Conservation (phyloP, 2,888 invertebrate genomes). For the Agriotes lineatus region DNA sequence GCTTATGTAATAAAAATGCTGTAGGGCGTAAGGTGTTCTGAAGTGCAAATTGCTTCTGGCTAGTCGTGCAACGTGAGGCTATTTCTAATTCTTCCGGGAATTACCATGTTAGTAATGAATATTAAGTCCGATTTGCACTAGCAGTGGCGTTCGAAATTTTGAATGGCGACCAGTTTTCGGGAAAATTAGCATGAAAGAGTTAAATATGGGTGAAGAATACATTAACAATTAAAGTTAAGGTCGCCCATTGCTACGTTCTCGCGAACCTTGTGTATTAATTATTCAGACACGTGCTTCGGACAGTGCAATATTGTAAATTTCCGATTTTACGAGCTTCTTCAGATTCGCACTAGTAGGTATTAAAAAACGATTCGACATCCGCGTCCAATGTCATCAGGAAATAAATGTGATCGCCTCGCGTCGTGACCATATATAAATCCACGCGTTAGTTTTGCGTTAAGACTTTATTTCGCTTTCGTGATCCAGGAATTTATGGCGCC, state of each 20-base stretch:
- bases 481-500: not conserved
- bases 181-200: not conserved
- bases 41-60: not conserved
- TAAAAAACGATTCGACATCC: not conserved
- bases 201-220: constrained; percentile 1
- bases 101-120: no score
- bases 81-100: not conserved
- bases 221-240: constrained; percentile 2
- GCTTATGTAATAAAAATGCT: not conserved
- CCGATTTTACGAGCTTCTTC: not conserved
- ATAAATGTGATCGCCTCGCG: not conserved
- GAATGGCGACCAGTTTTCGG: no score
- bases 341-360: no score
- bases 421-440: not conserved
- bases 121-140: no score
- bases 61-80: not conserved
- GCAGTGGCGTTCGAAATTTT: no score
- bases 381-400: not conserved
- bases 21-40: not conserved
- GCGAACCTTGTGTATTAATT: constrained; percentile 12
- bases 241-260: not conserved
- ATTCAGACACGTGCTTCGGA: constrained; percentile 4
- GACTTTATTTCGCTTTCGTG: not conserved
- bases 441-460: not conserved
- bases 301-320: constrained; percentile 5